Evolutionary conservation across 1,140 invertebrate genomes (phyloP), one percentile per base, ranked within the genome.

Genomic region (Dendroctonus ponderosae): DNA sequence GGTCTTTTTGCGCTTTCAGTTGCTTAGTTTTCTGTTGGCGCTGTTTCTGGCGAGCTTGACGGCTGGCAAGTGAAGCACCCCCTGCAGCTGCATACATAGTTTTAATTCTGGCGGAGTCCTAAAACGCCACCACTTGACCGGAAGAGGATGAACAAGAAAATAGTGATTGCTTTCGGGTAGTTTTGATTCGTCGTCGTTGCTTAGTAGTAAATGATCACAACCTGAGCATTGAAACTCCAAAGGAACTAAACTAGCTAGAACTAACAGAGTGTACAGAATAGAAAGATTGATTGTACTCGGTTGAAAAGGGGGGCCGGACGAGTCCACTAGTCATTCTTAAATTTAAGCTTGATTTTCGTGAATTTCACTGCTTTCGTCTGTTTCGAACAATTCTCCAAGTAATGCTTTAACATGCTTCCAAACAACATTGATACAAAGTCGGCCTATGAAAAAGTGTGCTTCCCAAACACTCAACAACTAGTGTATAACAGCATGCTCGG

Each of bases 21-120:
- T 75, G 76, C 49, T 70, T 70, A 46, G 76, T 71, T 65, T 78
- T 82, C 69, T 80, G 83, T 72, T 83, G 82, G 53, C 72, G 68
- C 70, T 83, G 81, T 53, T 78, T 76, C 70, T 83, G 81, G 48
- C 85, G 81, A 14, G 84, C 87, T 77, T 88, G 86, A 71, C 87
- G 84, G 76, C 86, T 87, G 74, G 87, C 87, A 76, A 89, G 80
- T 72, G 86, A 87, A 71, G 87, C 87, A 76, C 87, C 87, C 73
- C 87, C 87, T 74, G 87, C 87, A 73, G 87, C 87, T 74, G 87
- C 87, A 82, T 89, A 89, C 87, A 89, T 89, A 70, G 81, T 81
- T 62, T 71, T 72, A 72, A 70, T 26, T 26, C 26, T 71, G 26
- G 59, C 66, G 64, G 51, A 54, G 39, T 38, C 39, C 7, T 14